Evolutionary conservation across 2,888 invertebrate species (phyloP).

Genomic region (Apodemia mormo): DNA sequence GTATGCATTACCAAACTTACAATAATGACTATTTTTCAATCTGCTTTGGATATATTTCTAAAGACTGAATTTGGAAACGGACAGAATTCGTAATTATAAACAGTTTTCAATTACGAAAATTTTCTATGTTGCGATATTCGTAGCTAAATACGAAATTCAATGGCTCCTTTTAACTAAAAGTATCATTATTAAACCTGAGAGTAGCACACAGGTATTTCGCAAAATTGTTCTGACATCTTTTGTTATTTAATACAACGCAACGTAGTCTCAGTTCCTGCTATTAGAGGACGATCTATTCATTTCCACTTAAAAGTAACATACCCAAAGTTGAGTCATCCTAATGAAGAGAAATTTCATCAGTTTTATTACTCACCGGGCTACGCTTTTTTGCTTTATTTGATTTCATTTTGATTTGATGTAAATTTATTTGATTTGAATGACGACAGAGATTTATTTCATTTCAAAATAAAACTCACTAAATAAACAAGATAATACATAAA

Average conservation of each 20-base stretch:
- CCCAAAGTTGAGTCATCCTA: neutral
- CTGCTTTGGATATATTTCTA: too few species aligned
- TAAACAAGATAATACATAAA: too few species aligned
- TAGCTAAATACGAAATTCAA: neutral
- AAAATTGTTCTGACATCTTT: conserved; percentile 11
- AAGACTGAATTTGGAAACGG: too few species aligned
- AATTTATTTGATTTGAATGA: too few species aligned
- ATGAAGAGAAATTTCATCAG: conserved; percentile 6
- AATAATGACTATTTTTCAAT: too few species aligned
- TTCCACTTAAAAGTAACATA: conserved; percentile 1
- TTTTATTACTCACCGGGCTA: neutral
- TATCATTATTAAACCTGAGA: neutral
- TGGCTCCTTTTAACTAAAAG: neutral
- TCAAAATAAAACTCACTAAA: too few species aligned
- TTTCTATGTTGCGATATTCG: too few species aligned
- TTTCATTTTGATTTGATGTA: too few species aligned
- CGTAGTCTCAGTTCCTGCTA: neutral
- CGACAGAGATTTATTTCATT: too few species aligned
- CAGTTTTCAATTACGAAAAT: too few species aligned
- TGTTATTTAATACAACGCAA: conserved; percentile 3
- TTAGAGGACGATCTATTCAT: neutral
- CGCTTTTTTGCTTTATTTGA: neutral
- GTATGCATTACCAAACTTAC: too few species aligned
- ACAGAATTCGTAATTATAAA: too few species aligned
- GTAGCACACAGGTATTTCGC: neutral